A percentile compares a stretch with the other conserved stretches of the same genome.
These are phyloP conservation scores for Manacus vitellinus DNA, from an alignment of 2,113 vertebrate species.

Conservation along the genomic window DNA sequence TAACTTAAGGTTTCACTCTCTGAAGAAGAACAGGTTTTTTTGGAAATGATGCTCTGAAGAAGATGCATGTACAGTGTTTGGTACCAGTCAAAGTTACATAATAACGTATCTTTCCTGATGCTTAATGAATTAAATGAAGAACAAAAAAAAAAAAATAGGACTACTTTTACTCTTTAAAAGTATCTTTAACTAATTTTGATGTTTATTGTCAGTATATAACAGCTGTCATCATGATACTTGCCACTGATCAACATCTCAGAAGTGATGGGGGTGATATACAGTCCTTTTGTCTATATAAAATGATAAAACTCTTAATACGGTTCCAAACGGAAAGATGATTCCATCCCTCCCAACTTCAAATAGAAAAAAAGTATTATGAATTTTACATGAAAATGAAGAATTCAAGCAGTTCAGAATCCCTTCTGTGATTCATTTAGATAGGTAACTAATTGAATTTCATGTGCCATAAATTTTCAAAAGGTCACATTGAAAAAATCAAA, in stretches of 20 bases:
- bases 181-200: neutral
- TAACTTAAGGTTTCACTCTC: neutral
- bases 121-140: neutral
- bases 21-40: neutral
- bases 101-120: neutral
- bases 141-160: neutral
- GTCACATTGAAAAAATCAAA: constrained; percentile 4
- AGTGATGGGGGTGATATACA: neutral
- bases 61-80: neutral
- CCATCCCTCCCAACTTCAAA: neutral
- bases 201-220: neutral
- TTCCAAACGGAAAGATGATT: neutral
- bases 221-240: neutral
- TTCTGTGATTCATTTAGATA: constrained; percentile 11
- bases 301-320: neutral
- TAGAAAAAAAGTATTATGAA: neutral
- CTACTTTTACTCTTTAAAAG: neutral
- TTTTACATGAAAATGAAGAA: neutral
- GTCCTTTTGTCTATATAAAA: neutral
- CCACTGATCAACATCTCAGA: neutral
- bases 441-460: constrained; percentile 16
- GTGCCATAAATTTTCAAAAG: constrained; percentile 1
- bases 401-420: neutral
- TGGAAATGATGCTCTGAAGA: neutral
- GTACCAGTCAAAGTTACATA: neutral